Base-by-base conservation (phyloP, 2,888 invertebrate genomes). In the Endotricha flammealis region DNA sequence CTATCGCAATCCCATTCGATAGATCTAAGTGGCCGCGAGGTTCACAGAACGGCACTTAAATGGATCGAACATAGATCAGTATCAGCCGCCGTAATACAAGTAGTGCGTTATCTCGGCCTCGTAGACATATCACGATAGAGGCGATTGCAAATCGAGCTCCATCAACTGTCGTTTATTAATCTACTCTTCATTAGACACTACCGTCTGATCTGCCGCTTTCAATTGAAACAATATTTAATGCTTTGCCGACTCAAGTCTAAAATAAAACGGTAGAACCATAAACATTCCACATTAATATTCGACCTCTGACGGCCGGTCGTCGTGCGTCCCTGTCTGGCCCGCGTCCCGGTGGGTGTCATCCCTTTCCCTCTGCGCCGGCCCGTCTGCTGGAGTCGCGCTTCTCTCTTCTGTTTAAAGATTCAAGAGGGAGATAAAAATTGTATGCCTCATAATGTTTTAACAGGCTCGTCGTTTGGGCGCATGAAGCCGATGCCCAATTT, bases 211-310 rank as follows among this genome's bases (percentile, higher is more conserved):
- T 69, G 66, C 72, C 83, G 81, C 80, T 75, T 79, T 81, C 83
- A 83, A 86, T 83, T 85, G 85, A 82, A 85, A 85, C 85, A 83
- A 83, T 83, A 83, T 86, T 81, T 77, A 82, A 86, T 73, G 72
- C 77, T 75, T 72, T 73, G 74, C 79, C 81, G 79, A 70, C 69
- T 66, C 62, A 71, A 57, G 77, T 77, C 72, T 78, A 85, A 86
- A 86, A 85, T 82, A 85, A 85, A 85, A 83, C 85, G 81, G 83
- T 82, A 82, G 81, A 83, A 78, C 81, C 81, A 86, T 86, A 86
- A 86, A 86, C 86, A 85, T 86, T 86, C 86, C 85, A 83, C 81
- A 74, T 83, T 85, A 79, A 81, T 79, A 82, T 83, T 81, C 83
- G 83, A 81, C 82, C 83, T 83, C 85, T 79, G 79, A 62, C 71